Conservation (phyloP, 2,113 vertebrate species). For the Ovibos moschatus region DNA sequence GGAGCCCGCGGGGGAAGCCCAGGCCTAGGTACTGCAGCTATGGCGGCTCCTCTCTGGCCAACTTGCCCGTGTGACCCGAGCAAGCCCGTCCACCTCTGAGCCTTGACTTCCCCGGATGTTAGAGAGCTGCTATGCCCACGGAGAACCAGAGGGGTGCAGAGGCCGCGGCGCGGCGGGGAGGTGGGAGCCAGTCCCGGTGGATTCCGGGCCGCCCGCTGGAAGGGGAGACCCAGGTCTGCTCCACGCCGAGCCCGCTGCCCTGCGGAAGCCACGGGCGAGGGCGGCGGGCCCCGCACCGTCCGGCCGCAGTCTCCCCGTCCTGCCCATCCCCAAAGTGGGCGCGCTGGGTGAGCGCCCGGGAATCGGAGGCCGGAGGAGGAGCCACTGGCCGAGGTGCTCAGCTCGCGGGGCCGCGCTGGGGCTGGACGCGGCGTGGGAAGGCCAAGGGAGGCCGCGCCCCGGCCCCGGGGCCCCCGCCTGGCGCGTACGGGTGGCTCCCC, state of each 20-base stretch:
- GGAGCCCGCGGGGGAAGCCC: neutral
- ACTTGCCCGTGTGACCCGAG: neutral
- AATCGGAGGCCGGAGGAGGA: neutral
- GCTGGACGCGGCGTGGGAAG: neutral
- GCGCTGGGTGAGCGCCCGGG: rapidly evolving
- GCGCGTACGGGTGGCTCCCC: neutral
- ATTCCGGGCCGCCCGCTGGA: neutral
- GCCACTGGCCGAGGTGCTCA: neutral
- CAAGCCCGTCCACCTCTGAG: neutral
- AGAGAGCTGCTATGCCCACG: neutral
- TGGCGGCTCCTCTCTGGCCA: neutral
- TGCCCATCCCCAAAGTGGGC: neutral
- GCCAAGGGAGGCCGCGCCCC: too few species aligned
- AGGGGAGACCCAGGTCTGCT: too few species aligned
- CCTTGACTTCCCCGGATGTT: neutral
- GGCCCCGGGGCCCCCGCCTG: too few species aligned
- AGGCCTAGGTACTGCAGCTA: neutral
- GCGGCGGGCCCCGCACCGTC: too few species aligned
- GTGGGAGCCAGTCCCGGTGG: neutral
- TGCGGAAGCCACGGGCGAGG: neutral
- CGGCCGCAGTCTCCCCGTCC: neutral
- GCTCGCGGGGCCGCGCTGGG: too few species aligned
- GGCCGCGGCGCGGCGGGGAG: neutral
- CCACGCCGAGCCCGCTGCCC: neutral
- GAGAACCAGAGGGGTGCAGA: neutral